Base-by-base conservation (phyloP, 30 jellyfish, hydroid and myxozoan species). In the Cassiopea andromeda region DNA sequence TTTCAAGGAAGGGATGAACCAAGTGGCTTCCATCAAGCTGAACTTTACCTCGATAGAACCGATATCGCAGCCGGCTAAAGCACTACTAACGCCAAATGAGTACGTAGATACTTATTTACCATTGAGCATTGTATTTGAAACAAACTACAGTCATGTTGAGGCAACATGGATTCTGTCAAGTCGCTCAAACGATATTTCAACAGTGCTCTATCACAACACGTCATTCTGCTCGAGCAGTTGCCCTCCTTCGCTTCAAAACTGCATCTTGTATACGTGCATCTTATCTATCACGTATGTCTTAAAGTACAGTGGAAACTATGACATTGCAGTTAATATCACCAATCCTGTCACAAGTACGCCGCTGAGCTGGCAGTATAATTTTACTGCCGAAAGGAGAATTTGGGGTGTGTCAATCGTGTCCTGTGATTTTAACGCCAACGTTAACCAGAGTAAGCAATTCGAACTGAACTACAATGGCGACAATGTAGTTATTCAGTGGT, bases 341-440 rank as follows among this genome's bases (percentile, higher is more conserved):
- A 83, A 83, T 67, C 83, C 83, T 50, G 77, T 73, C 18, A 69
- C 91, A 17, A 27, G 2, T 1, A 46, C 14, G 61, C 43, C 77
- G 6, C 58, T 48, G 43, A 19, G 54, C 12, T 8, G 44, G 60
- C 14, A 17, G 68, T 48, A 60, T 17, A 2, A 12, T 7, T 83
- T 83, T 66, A 69, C 12, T 8, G 91, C 78, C 1, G 84, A 83
- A 73, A 46, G 67, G 1, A 70, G 50, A 70, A 71, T 83, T 15
- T 9, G 78, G 17, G 9, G 48, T 10, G 14, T 83, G 18, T 27
- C 47, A 44, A 83, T 83, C 60, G 3, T 15, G 2, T 27, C 84
- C 4, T 83, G 91, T 70, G 91, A 83, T 48, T 69, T 5, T 48
- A 15, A 6, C 60, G 91, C 91, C 7, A 83, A 69, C 78, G 57